A percentile compares a stretch with the other conserved stretches of the same genome.
phyloP scores from a whole-genome alignment of 2,113 vertebrate species.

The Chaetodon trifascialis region DNA sequence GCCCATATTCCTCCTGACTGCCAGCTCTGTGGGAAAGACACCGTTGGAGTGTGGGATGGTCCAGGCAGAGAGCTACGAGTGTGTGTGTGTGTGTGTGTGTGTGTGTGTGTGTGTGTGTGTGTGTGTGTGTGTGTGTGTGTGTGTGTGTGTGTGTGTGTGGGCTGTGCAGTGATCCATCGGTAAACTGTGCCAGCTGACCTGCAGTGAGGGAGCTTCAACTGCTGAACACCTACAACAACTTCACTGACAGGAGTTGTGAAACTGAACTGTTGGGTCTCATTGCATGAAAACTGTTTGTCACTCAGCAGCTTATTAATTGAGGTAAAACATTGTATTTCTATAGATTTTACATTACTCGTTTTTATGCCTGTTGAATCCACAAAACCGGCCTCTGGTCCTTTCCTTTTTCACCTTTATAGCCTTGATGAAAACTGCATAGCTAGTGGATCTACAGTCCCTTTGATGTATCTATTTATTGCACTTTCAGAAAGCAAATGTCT shows the following conservation, averaged over 20 bases:
- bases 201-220: constrained; percentile 68
- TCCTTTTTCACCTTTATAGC: background rate
- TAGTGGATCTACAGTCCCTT: too few species aligned
- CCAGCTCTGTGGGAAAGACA: constrained; percentile 67
- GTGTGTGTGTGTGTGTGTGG: constrained; percentile 60
- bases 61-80: constrained; percentile 48
- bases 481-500: background rate
- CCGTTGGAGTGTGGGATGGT: constrained; percentile 66
- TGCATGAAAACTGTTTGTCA: constrained; percentile 31
- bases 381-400: background rate
- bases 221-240: constrained; percentile 76
- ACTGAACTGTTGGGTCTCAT: constrained; percentile 29
- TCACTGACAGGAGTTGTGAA: constrained; percentile 61
- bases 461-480: too few species aligned
- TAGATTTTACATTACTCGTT: background rate
- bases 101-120: constrained; percentile 43
- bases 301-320: constrained; percentile 6
- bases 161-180: constrained; percentile 67
- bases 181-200: constrained; percentile 73
- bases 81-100: constrained; percentile 40
- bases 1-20: constrained; percentile 88
- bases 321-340: background rate
- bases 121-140: constrained; percentile 47
- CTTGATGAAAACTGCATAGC: too few species aligned
- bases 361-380: background rate